phyloP scores from a whole-genome alignment of 2,113 vertebrate species.

The Psophia crepitans region DNA sequence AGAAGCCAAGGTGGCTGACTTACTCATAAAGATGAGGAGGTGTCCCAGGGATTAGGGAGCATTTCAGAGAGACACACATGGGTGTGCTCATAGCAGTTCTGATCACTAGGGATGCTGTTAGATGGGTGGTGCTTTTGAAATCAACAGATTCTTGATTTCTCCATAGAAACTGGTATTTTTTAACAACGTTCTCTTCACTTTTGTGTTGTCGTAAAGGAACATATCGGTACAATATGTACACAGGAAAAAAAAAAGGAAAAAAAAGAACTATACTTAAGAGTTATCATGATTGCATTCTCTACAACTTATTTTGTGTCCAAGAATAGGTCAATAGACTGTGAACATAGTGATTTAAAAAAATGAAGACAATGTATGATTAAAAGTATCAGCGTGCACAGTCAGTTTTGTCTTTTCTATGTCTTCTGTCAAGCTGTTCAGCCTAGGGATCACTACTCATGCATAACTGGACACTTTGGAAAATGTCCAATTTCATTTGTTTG shows the following conservation, averaged over 20 bases:
- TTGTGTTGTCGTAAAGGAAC: background rate
- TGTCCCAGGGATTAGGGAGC: background rate
- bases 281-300: background rate
- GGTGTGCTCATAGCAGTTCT: background rate
- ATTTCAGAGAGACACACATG: background rate
- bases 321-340: background rate
- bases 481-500: background rate
- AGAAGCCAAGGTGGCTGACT: background rate
- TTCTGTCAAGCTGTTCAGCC: background rate
- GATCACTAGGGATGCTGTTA: background rate
- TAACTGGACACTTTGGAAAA: background rate
- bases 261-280: background rate
- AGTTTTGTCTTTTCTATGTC: background rate
- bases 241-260: background rate
- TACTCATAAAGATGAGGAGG: background rate
- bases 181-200: background rate
- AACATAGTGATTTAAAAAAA: background rate
- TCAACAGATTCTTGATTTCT: background rate
- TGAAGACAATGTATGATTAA: background rate
- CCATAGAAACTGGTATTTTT: background rate
- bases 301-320: background rate
- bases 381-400: background rate
- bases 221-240: background rate
- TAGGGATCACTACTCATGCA: background rate
- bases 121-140: background rate